phyloP scores from a whole-genome alignment of 1,140 invertebrate species.

The Dysdera silvatica region DNA sequence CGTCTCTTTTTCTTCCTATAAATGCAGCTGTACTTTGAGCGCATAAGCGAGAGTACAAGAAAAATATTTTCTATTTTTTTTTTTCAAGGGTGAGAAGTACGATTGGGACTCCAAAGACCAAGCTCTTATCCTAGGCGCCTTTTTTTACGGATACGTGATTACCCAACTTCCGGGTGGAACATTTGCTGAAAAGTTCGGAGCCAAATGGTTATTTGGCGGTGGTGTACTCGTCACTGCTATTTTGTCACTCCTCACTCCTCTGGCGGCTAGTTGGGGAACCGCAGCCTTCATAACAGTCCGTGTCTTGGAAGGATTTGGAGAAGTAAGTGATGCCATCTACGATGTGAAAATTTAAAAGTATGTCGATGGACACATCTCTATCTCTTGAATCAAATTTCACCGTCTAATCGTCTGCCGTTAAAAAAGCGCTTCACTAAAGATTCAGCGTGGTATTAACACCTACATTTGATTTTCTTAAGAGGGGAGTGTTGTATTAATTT shows the following conservation, averaged over 20 bases:
- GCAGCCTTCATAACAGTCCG: constrained; percentile 42
- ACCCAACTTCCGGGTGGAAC: constrained; percentile 73
- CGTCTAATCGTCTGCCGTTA: too few relatives aligned
- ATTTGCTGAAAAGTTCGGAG: constrained; percentile 65
- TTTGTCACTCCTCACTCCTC: constrained; percentile 19
- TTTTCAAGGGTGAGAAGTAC: constrained; percentile 12
- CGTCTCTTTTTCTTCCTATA: not conserved
- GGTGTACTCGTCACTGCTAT: constrained; percentile 22
- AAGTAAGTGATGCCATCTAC: too few relatives aligned
- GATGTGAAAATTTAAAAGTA: too few relatives aligned
- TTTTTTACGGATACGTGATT: constrained; percentile 77
- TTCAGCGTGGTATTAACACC: too few relatives aligned
- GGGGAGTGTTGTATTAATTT: too few relatives aligned
- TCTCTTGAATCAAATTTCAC: too few relatives aligned
- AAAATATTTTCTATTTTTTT: not conserved
- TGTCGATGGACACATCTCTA: too few relatives aligned
- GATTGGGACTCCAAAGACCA: constrained; percentile 31
- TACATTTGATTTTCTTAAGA: too few relatives aligned
- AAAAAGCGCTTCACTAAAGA: too few relatives aligned
- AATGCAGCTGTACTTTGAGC: not conserved
- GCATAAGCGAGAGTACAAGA: not conserved
- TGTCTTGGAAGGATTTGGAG: constrained; percentile 43
- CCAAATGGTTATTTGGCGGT: constrained; percentile 74
- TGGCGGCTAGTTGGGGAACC: constrained; percentile 33
- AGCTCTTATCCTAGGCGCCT: constrained; percentile 62